These are phyloP conservation scores for Tachystola acroxantha DNA, from an alignment of 2,888 invertebrate species.

Conservation along the genomic window DNA sequence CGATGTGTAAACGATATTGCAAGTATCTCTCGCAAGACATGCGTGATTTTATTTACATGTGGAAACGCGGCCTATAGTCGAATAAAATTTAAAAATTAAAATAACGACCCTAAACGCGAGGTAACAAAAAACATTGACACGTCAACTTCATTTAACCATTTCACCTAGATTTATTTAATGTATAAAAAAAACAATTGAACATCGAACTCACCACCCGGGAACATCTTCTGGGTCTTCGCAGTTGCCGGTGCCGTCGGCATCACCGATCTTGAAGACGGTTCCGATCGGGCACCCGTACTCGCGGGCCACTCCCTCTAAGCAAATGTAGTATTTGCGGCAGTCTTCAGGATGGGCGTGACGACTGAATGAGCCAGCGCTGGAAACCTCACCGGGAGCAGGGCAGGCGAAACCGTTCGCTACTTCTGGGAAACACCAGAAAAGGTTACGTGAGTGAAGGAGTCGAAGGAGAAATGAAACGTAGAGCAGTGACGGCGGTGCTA, in stretches of 20 bases:
- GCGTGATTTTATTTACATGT: no score
- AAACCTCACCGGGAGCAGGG: constrained; percentile 89
- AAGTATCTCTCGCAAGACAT: no score
- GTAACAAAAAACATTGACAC: no score
- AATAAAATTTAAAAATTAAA: no score
- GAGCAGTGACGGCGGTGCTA: constrained; percentile 31
- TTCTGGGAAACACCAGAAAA: constrained; percentile 80
- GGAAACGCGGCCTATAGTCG: no score
- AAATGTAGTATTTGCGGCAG: constrained; percentile 97
- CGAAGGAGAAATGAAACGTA: constrained; percentile 47
- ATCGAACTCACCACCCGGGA: constrained; percentile 90
- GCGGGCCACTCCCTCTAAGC: constrained; percentile 92
- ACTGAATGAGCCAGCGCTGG: constrained; percentile 92
- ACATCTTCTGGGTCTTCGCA: constrained; percentile 97
- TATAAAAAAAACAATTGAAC: background rate
- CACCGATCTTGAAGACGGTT: constrained; percentile 96
- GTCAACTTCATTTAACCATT: no score
- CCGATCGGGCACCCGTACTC: constrained; percentile 98
- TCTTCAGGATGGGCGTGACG: constrained; percentile 96
- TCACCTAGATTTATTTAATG: no score
- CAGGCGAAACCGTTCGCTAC: constrained; percentile 94
- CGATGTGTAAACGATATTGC: no score
- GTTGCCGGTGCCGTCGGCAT: constrained; percentile 92
- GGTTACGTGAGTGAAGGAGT: constrained; percentile 48
- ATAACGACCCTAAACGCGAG: no score